phyloP scores from a whole-genome alignment of 2,113 vertebrate genomes.

The Phainopepla nitens region DNA sequence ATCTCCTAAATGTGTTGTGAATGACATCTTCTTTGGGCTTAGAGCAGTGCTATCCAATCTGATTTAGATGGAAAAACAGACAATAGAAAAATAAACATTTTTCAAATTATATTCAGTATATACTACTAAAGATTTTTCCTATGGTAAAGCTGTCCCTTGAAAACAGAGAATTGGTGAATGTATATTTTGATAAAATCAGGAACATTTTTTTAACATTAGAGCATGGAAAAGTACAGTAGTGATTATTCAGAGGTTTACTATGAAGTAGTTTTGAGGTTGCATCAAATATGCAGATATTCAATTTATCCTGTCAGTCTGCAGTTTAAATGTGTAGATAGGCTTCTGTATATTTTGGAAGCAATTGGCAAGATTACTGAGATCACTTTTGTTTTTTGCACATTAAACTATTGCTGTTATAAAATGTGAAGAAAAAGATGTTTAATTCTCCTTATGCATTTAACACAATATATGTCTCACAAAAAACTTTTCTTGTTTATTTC shows the following conservation, averaged over 20 bases:
- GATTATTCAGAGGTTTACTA: background rate
- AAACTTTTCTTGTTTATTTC: background rate
- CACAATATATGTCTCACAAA: background rate
- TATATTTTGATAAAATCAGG: background rate
- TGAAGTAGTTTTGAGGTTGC: background rate
- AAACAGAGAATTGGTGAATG: background rate
- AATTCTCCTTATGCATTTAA: background rate
- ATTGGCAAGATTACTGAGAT: background rate
- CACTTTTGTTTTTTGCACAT: background rate
- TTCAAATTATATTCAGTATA: background rate
- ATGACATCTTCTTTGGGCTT: background rate
- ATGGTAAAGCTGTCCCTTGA: background rate
- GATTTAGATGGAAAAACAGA: background rate
- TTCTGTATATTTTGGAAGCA: background rate
- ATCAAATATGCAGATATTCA: background rate
- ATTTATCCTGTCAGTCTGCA: background rate
- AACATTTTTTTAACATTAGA: background rate
- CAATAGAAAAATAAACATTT: background rate
- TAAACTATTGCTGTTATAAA: background rate
- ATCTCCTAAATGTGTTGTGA: background rate
- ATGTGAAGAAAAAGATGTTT: background rate
- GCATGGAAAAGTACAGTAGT: background rate
- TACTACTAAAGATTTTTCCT: background rate
- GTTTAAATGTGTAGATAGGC: background rate
- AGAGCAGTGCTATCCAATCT: background rate